Evolutionary conservation across 1,140 invertebrate genomes (phyloP), one percentile per base, ranked within the genome.

Genomic region (Glossosoma conforme): DNA sequence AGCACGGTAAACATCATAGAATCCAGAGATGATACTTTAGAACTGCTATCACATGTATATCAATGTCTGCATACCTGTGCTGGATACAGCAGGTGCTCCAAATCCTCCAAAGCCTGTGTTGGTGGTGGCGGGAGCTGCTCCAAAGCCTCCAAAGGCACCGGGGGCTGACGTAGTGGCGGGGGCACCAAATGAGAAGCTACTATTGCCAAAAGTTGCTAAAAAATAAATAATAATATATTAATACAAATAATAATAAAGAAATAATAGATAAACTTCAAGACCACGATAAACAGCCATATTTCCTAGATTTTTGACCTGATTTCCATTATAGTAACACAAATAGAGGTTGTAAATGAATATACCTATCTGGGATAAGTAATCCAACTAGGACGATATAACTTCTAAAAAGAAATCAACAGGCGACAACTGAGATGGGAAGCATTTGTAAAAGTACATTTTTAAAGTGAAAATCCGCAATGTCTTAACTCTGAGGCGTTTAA

Each of bases 21-120:
- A n/a, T n/a, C n/a, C n/a, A n/a, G n/a, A n/a, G n/a, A n/a, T n/a
- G n/a, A n/a, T n/a, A n/a, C n/a, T n/a, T n/a, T n/a, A n/a, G n/a
- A n/a, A n/a, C n/a, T n/a, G n/a, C n/a, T n/a, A n/a, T n/a, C n/a
- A n/a, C n/a, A n/a, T n/a, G n/a, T n/a, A n/a, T n/a, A n/a, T n/a
- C n/a, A n/a, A n/a, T n/a, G n/a, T n/a, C n/a, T n/a, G n/a, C n/a
- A n/a, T 21, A 49, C 46, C 61, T 13, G 70, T 56, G 24, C 62
- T 54, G 19, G 63, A 63, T 28, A 71, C 68, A 3, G 70, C 63
- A 40, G 70, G 52, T 47, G 66, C 37, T 8, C 80, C 80, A 68
- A 83, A 82, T 30, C 74, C 75, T 6, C 75, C 74, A 66, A 84
- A 83, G 8, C 77, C 76, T 25, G 70, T 44, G 35, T 52, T 65